These are phyloP conservation scores for Larimichthys crocea DNA, from an alignment of 2,113 vertebrate genomes.

Conservation along the genomic window DNA sequence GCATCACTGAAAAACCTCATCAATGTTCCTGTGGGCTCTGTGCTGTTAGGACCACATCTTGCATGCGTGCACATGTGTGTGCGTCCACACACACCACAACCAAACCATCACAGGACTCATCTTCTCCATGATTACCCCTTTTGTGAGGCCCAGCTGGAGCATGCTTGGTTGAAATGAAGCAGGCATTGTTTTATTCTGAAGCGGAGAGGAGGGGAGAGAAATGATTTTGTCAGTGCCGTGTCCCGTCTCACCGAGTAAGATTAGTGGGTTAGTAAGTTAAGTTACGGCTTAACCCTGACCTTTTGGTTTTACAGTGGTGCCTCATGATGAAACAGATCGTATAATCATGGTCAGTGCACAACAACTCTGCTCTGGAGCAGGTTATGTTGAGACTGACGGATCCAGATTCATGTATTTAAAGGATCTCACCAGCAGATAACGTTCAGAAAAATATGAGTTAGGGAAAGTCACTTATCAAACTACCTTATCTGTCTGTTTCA, in stretches of 20 bases:
- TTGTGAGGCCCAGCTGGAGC: conserved; percentile 54
- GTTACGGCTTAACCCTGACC: conserved; percentile 16
- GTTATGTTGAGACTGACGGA: not conserved
- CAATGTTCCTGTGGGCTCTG: conserved; percentile 46
- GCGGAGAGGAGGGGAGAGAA: conserved; percentile 28
- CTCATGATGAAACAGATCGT: not conserved
- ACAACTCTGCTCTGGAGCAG: conserved; percentile 8
- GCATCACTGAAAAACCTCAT: conserved; percentile 62
- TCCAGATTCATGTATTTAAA: not conserved
- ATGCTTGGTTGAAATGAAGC: conserved; percentile 70
- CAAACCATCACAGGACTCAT: conserved; percentile 61
- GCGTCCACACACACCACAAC: conserved; percentile 43
- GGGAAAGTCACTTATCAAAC: not conserved
- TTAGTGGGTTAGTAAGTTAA: conserved; percentile 42
- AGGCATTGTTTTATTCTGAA: conserved; percentile 70
- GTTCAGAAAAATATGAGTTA: not conserved
- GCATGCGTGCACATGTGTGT: conserved; percentile 6
- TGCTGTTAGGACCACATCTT: conserved; percentile 44
- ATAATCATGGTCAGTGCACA: conserved; percentile 14
- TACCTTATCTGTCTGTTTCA: not conserved
- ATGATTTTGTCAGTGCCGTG: conserved; percentile 12
- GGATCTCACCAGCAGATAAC: not conserved
- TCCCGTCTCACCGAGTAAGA: conserved; percentile 12
- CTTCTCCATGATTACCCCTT: conserved; percentile 57
- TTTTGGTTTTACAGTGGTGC: conserved; percentile 6